Evolutionary conservation across 2,797 vertebrate genomes (phyloP).

Genomic region (Megaceryle alcyon): DNA sequence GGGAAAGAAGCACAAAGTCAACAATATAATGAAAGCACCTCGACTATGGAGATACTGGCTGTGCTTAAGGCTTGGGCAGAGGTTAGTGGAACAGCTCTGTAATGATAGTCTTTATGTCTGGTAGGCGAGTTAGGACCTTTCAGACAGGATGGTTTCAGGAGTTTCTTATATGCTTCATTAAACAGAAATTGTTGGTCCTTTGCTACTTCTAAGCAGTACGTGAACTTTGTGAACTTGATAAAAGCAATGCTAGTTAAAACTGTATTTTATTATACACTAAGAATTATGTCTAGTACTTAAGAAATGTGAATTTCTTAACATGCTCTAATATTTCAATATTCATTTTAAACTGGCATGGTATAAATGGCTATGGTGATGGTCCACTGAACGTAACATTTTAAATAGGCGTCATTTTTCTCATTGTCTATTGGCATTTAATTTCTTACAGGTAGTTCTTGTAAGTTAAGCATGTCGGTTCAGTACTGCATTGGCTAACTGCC

Average conservation of each 20-base stretch:
- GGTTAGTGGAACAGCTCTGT: conserved; percentile 74
- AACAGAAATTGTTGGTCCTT: not conserved
- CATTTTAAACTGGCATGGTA: not conserved
- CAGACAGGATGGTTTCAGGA: not conserved
- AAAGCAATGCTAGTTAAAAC: not conserved
- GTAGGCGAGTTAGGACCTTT: not conserved
- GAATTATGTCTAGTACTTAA: not conserved
- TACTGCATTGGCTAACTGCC: not conserved
- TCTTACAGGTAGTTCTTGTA: not conserved
- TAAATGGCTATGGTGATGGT: not conserved
- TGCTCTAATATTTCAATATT: not conserved
- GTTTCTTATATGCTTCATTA: not conserved
- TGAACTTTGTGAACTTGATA: not conserved
- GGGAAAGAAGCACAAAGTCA: conserved; percentile 82
- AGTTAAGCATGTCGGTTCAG: not conserved
- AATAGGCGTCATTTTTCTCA: not conserved
- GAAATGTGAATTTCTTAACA: not conserved
- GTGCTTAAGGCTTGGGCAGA: conserved; percentile 97
- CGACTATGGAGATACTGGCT: conserved; percentile 91
- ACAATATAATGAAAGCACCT: conserved; percentile 89
- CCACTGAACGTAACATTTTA: not conserved
- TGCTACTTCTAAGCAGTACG: not conserved
- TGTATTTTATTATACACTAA: not conserved
- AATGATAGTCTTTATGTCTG: not conserved
- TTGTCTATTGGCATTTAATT: not conserved